phyloP scores from a whole-genome alignment of 2,888 invertebrate genomes.

The Disparrhopalites patrizii region DNA sequence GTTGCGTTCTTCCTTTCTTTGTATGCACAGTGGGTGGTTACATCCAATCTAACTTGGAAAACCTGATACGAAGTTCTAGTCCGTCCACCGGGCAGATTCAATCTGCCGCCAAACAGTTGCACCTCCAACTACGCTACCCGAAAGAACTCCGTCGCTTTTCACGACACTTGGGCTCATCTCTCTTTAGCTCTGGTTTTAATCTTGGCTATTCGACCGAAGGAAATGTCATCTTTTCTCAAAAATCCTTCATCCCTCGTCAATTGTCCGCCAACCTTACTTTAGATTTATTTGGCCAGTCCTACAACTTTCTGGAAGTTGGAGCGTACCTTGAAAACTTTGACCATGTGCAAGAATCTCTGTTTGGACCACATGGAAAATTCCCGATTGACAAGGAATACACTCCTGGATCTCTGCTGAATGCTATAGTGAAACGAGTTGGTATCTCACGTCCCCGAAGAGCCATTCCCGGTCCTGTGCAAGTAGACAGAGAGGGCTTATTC shows the following conservation, averaged over 20 bases:
- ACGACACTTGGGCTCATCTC: conserved; percentile 66
- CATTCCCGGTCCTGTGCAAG: background rate
- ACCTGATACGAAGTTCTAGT: conserved; percentile 71
- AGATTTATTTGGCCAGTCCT: conserved; percentile 70
- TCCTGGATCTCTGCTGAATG: background rate
- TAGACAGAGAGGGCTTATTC: conserved; percentile 6
- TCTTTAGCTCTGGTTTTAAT: conserved; percentile 66
- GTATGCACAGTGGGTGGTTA: conserved; percentile 72
- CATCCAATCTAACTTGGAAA: conserved; percentile 75
- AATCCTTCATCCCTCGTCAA: conserved; percentile 73
- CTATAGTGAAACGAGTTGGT: background rate
- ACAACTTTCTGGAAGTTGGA: conserved; percentile 68
- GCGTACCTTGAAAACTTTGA: conserved; percentile 22
- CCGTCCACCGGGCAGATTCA: conserved; percentile 64
- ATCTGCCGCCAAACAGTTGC: conserved; percentile 50
- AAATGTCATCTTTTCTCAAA: conserved; percentile 73
- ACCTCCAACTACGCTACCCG: conserved; percentile 1
- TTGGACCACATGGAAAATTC: conserved; percentile 8
- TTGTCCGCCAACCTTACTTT: conserved; percentile 68
- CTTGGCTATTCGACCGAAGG: conserved; percentile 65
- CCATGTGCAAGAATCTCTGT: conserved; percentile 7
- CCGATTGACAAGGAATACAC: background rate
- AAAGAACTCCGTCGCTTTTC: conserved; percentile 60
- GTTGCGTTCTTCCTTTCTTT: conserved; percentile 1
- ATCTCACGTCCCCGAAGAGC: background rate